Conservation (phyloP, 2,888 invertebrate species). For the Thumatha senex region DNA sequence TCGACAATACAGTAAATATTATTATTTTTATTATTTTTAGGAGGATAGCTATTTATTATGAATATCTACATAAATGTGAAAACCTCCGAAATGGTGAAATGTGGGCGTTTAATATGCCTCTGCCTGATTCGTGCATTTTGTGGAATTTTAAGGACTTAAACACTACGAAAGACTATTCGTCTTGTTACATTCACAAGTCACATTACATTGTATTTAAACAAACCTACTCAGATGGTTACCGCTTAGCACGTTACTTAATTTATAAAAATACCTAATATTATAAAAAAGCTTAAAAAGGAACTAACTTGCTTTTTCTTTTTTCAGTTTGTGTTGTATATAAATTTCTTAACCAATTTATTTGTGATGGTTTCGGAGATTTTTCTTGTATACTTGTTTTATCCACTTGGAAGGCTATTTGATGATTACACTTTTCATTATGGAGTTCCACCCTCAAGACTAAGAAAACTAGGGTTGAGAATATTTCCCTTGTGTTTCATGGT, state of each 20-base stretch:
- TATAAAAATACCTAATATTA: too few relatives aligned
- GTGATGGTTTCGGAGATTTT: conserved; percentile 40
- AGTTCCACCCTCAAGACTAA: conserved; percentile 35
- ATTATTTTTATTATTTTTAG: not conserved
- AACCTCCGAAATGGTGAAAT: too few relatives aligned
- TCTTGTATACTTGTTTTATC: conserved; percentile 48
- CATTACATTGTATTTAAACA: too few relatives aligned
- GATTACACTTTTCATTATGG: conserved; percentile 57
- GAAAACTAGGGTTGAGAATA: conserved; percentile 35
- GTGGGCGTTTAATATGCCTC: not conserved
- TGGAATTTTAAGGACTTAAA: too few relatives aligned
- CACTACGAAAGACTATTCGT: too few relatives aligned
- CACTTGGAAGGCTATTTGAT: conserved; percentile 52
- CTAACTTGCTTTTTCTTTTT: not conserved
- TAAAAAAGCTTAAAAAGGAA: too few relatives aligned
- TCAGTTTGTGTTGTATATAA: not conserved
- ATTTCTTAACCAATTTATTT: conserved; percentile 22
- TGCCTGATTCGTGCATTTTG: not conserved
- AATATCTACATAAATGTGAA: too few relatives aligned
- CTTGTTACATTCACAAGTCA: too few relatives aligned
- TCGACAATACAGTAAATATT: conserved; percentile 15
- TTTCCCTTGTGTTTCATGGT: conserved; percentile 51
- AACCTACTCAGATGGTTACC: too few relatives aligned
- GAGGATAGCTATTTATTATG: too few relatives aligned
- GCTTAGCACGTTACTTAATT: too few relatives aligned